Evolutionary conservation across 2,797 vertebrate species (phyloP).

Genomic region (Acanthurus lineatus): DNA sequence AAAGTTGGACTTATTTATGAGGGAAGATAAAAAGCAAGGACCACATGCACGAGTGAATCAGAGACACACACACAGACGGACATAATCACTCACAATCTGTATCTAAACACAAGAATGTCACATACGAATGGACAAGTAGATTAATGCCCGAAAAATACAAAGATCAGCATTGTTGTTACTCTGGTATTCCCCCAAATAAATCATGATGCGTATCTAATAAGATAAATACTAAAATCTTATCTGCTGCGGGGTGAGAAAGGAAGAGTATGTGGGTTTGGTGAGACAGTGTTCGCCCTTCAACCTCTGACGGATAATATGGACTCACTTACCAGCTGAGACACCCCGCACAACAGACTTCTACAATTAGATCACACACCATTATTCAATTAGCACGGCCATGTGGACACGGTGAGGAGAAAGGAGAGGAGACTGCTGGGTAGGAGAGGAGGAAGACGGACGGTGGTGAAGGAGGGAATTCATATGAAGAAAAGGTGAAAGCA

Average conservation of each 20-base stretch:
- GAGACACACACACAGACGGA: neutral
- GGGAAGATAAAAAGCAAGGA: slow-evolving; percentile 36
- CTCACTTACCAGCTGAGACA: slow-evolving; percentile 36
- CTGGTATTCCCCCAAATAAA: neutral
- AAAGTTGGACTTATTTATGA: slow-evolving; percentile 57
- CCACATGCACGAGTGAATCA: slow-evolving; percentile 25
- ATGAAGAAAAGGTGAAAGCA: neutral
- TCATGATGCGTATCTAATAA: slow-evolving; percentile 23
- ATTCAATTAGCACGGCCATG: slow-evolving; percentile 49
- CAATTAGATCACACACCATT: slow-evolving; percentile 60
- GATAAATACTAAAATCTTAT: slow-evolving; percentile 22
- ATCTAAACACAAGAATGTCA: slow-evolving; percentile 4
- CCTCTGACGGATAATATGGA: slow-evolving; percentile 29
- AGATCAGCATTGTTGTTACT: slow-evolving; percentile 19
- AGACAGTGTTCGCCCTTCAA: slow-evolving; percentile 31
- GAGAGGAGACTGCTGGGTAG: neutral
- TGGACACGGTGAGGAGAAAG: neutral
- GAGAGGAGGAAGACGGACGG: slow-evolving; percentile 4
- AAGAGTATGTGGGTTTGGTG: neutral
- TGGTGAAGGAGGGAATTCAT: neutral
- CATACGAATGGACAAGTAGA: slow-evolving; percentile 22
- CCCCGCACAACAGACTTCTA: slow-evolving; percentile 43
- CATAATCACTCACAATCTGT: slow-evolving; percentile 15
- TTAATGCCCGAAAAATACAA: slow-evolving; percentile 8
- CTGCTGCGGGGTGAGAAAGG: neutral